Evolutionary conservation across 2,113 vertebrate genomes (phyloP), one percentile per base, ranked within the genome.

Genomic region (Hyaena hyaena): DNA sequence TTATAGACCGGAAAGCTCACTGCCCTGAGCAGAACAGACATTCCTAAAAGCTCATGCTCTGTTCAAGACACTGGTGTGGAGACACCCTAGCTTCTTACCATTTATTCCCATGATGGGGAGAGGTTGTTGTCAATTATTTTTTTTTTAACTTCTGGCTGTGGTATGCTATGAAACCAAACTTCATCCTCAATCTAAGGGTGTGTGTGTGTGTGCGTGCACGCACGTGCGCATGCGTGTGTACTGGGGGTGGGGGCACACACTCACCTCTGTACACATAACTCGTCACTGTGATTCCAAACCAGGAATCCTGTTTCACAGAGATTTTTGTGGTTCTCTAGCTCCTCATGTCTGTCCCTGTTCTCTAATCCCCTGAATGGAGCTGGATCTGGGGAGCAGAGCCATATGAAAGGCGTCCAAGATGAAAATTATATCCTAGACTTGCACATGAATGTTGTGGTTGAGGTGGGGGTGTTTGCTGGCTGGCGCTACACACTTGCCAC

Each of bases 251-350:
- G 33, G 31, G 10, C 10, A 19, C 53, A n/a, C 26, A 26, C 45
- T 58, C 50, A 21, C 17, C 7, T 71, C 55, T 68, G 14, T 45
- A 71, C 91, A 69, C 19, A 9, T 28, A 91, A 85, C 53, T 89
- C 50, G 48, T 55, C 79, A 24, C 68, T 79, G 53, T 23, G 86
- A 48, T 68, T 86, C 55, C 71, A 71, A 77, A 83, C 58, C 55
- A 87, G 43, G 96, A 94, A 74, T 90, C 83, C 61, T 65, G 74
- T 95, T 95, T 89, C 74, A 19, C 26, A 48, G 73, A 76, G 87
- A 95, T 90, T 86, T 92, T 50, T 92, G 87, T 74, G 95, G 92
- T 81, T 96, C 94, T 43, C 33, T 35, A 69, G 55, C 66, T 88
- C 50, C 79, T 88, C 85, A 6, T 77, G 58, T 61, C 83, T 93